Evolutionary conservation across 2,888 invertebrate species (phyloP).

Genomic region (Epirrhoe tristata): DNA sequence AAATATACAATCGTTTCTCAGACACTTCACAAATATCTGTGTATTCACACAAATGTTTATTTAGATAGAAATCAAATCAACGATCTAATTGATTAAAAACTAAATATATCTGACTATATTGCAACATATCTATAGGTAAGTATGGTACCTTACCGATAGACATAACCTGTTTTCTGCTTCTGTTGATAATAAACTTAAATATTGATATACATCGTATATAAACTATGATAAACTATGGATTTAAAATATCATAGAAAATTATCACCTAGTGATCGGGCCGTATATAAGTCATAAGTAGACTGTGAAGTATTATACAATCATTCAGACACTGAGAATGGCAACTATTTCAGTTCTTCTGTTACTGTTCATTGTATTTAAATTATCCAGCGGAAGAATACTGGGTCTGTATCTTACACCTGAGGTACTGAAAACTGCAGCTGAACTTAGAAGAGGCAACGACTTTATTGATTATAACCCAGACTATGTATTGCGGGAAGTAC

Average conservation of each 20-base stretch:
- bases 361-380: conserved; percentile 49
- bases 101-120: no score
- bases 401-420: conserved; percentile 68
- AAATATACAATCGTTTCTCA: no score
- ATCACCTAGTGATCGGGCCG: conserved; percentile 41
- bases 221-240: neutral
- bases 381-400: conserved; percentile 47
- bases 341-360: conserved; percentile 53
- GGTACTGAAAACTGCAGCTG: conserved; percentile 58
- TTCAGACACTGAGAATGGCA: conserved; percentile 57
- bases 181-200: conserved; percentile 25
- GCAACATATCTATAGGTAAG: no score
- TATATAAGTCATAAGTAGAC: conserved; percentile 25
- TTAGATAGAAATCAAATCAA: no score
- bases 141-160: neutral
- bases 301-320: conserved; percentile 38
- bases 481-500: conserved; percentile 42
- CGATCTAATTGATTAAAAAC: no score
- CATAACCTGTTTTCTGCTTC: conserved; percentile 3
- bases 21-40: no score
- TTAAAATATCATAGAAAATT: conserved; percentile 42
- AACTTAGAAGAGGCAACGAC: conserved; percentile 61
- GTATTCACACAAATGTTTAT: no score
- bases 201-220: conserved; percentile 34
- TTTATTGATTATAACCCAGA: conserved; percentile 69